Conservation (phyloP, 2,888 invertebrate species). For the Pyrrhia umbra region DNA sequence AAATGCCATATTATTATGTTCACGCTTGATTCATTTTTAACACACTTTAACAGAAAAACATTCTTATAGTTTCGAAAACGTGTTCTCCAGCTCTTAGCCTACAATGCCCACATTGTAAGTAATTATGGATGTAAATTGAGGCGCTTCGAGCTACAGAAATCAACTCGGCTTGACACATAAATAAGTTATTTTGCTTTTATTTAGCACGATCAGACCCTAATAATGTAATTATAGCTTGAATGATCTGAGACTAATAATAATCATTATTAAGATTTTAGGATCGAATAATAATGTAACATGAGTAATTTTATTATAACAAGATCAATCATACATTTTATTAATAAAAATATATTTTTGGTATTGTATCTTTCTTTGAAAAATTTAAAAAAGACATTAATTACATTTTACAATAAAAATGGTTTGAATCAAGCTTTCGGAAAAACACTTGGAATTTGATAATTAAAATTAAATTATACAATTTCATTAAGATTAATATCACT, state of each 20-base stretch:
- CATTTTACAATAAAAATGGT: no score
- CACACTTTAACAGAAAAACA: no score
- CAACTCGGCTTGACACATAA: constrained; percentile 57
- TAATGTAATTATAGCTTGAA: constrained; percentile 33
- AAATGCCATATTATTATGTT: no score
- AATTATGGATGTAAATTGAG: constrained; percentile 80
- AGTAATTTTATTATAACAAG: no score
- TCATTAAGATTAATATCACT: neutral
- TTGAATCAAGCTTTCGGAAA: no score
- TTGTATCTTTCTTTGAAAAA: no score
- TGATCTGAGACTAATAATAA: neutral
- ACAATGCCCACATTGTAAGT: constrained; percentile 68
- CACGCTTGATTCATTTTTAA: no score
- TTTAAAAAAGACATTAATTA: no score
- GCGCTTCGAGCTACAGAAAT: constrained; percentile 53
- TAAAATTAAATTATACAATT: neutral
- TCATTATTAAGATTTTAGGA: neutral
- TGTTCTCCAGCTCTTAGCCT: constrained; percentile 69
- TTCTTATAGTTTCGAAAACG: constrained; percentile 29
- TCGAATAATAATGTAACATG: no score
- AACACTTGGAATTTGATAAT: neutral
- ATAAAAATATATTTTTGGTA: no score
- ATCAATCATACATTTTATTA: no score
- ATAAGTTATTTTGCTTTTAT: constrained; percentile 56
- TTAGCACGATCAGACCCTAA: constrained; percentile 1